Conservation (phyloP, 2,113 vertebrate genomes). For the Oreochromis aureus region DNA sequence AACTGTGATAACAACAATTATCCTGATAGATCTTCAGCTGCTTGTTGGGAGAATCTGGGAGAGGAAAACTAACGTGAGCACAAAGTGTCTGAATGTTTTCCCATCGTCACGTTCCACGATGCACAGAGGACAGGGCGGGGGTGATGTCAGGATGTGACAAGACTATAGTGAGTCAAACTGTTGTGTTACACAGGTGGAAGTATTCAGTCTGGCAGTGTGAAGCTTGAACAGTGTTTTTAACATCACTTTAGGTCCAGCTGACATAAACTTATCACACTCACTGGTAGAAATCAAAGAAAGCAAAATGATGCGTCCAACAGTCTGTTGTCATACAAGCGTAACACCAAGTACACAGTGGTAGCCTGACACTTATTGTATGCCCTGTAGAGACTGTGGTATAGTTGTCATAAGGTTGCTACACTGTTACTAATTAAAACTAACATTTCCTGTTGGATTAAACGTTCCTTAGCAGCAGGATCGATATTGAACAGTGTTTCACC, state of each 20-base stretch:
- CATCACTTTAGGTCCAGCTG: background rate
- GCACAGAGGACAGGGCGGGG: background rate
- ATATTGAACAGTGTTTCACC: background rate
- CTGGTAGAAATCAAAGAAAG: accelerated
- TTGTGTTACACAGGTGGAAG: background rate
- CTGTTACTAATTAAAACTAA: accelerated
- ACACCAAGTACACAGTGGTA: background rate
- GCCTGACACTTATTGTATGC: background rate
- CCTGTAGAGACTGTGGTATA: accelerated
- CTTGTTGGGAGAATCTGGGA: background rate
- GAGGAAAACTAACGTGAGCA: accelerated
- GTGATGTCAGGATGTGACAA: background rate
- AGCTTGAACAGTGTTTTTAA: background rate
- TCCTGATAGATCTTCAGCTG: background rate
- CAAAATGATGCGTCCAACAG: background rate
- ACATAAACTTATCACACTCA: background rate
- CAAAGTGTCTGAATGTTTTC: background rate
- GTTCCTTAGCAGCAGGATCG: accelerated
- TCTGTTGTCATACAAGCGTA: accelerated
- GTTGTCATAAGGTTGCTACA: background rate
- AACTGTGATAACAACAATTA: background rate
- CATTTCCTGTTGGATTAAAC: background rate
- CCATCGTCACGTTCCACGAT: accelerated
- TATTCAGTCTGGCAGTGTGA: background rate
- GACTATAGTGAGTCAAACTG: background rate